phyloP scores from a whole-genome alignment of 2,888 invertebrate genomes.

The Dichetophora obliterata region DNA sequence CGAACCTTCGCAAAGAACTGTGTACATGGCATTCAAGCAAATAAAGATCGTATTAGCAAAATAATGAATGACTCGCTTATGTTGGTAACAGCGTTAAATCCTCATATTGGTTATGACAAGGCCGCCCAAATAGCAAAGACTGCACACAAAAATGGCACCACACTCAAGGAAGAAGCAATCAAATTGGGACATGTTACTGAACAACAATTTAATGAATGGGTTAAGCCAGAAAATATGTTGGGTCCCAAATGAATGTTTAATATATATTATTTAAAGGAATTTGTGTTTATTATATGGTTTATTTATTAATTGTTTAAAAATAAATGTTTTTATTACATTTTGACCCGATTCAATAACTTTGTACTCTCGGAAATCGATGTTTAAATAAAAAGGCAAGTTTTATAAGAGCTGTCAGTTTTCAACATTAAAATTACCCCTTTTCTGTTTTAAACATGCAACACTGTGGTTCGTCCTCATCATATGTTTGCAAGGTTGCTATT shows the following conservation, averaged over 20 bases:
- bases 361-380: too few relatives aligned
- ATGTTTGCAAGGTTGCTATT: too few relatives aligned
- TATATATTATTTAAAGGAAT: not conserved
- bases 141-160: conserved; percentile 91
- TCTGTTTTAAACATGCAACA: too few relatives aligned
- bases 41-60: conserved; percentile 80
- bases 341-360: too few relatives aligned
- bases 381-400: too few relatives aligned
- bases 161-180: conserved; percentile 87
- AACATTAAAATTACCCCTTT: too few relatives aligned
- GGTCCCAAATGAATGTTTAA: conserved; percentile 72
- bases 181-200: conserved; percentile 83
- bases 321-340: too few relatives aligned
- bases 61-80: conserved; percentile 92
- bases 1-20: conserved; percentile 88
- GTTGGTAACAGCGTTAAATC: conserved; percentile 96
- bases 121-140: conserved; percentile 94
- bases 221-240: conserved; percentile 89
- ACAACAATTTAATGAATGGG: conserved; percentile 90
- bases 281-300: too few relatives aligned
- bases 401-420: too few relatives aligned
- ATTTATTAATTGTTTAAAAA: too few relatives aligned
- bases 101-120: conserved; percentile 97
- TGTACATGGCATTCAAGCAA: conserved; percentile 83
- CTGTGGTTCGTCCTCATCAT: too few relatives aligned